These are phyloP conservation scores for Hemicordylus capensis DNA, from an alignment of 2,113 vertebrate species.

Conservation along the genomic window DNA sequence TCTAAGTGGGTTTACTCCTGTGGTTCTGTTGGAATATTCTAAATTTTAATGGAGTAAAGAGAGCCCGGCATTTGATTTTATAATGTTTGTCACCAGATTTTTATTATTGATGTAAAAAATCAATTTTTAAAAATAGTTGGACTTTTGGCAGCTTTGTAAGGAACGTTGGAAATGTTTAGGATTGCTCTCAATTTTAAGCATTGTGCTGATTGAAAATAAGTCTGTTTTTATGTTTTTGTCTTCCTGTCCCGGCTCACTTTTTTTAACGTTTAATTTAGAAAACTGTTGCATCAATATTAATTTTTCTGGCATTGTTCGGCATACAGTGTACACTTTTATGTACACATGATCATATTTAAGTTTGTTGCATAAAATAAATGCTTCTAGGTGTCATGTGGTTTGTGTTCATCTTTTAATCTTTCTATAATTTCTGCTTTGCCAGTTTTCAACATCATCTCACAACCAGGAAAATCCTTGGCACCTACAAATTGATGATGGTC, in stretches of 20 bases:
- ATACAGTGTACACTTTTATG: slow-evolving; percentile 80
- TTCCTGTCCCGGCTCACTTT: slow-evolving; percentile 75
- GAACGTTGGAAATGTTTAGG: slow-evolving; percentile 77
- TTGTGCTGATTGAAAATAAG: slow-evolving; percentile 77
- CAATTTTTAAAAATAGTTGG: slow-evolving; percentile 79
- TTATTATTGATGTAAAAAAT: slow-evolving; percentile 82
- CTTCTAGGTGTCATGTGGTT: slow-evolving; percentile 84
- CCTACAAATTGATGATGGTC: background rate
- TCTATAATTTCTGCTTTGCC: background rate
- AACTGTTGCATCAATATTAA: slow-evolving; percentile 77
- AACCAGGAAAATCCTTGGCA: background rate
- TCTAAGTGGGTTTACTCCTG: slow-evolving; percentile 80
- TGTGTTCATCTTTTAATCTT: slow-evolving; percentile 63
- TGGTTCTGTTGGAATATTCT: slow-evolving; percentile 79
- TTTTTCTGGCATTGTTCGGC: slow-evolving; percentile 86
- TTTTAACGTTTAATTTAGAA: slow-evolving; percentile 79
- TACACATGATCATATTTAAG: slow-evolving; percentile 87
- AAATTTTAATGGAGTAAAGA: slow-evolving; percentile 80
- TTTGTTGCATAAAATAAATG: slow-evolving; percentile 92
- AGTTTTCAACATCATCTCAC: background rate
- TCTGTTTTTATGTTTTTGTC: slow-evolving; percentile 80
- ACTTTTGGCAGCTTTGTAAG: slow-evolving; percentile 82
- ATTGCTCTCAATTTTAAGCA: slow-evolving; percentile 74
- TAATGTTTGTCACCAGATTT: slow-evolving; percentile 85
- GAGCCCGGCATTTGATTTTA: slow-evolving; percentile 81